A percentile compares a stretch with the other conserved stretches of the same genome.
phyloP scores from a whole-genome alignment of 1,140 invertebrate genomes.

The Platyscapa corneri region DNA sequence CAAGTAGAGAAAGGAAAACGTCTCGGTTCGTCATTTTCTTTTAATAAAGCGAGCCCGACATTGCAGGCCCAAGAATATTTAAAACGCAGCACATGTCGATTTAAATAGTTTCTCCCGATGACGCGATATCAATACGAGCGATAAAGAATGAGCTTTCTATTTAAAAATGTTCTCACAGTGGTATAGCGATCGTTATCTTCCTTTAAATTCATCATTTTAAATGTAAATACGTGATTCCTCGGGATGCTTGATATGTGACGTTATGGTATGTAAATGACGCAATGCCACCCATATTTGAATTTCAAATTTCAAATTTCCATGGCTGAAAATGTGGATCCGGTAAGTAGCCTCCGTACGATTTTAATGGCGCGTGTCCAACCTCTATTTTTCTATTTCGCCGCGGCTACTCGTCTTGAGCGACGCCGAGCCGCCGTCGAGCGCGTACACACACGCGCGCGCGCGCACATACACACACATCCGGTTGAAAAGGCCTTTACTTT shows the following conservation, averaged over 20 bases:
- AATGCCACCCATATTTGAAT: slow-evolving; percentile 37
- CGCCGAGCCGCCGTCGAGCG: too few relatives aligned
- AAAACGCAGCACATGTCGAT: neutral
- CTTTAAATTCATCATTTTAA: slow-evolving; percentile 1
- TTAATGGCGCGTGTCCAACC: neutral
- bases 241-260: slow-evolving; percentile 3
- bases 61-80: neutral
- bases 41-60: neutral
- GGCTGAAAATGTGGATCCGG: slow-evolving; percentile 39
- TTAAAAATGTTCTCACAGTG: neutral
- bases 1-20: neutral
- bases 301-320: slow-evolving; percentile 46
- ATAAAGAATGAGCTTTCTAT: slow-evolving; percentile 11
- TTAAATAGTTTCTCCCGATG: neutral
- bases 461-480: neutral
- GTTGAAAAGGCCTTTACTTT: too few relatives aligned
- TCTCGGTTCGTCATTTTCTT: neutral
- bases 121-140: neutral
- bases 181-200: neutral
- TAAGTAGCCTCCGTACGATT: neutral
- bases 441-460: too few relatives aligned
- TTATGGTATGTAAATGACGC: slow-evolving; percentile 36
- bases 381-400: neutral
- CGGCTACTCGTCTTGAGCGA: slow-evolving; percentile 16
- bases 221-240: slow-evolving; percentile 21